phyloP scores from a whole-genome alignment of 2,113 vertebrate species.

The Gavialis gangeticus region DNA sequence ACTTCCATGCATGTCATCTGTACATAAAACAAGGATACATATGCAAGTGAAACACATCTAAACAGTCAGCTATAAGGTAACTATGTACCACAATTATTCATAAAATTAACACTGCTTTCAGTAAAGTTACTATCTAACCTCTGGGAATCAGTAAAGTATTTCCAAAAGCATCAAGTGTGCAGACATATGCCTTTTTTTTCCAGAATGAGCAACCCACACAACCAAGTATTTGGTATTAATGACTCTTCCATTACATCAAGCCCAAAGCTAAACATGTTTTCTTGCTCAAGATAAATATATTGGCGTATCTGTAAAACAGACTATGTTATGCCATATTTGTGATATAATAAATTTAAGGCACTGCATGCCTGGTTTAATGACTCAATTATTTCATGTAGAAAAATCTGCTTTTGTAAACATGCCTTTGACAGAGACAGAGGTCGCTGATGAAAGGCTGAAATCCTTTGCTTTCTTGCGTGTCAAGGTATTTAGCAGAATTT shows the following conservation, averaged over 20 bases:
- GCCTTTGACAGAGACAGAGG: background rate
- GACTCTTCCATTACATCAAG: background rate
- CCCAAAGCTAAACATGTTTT: background rate
- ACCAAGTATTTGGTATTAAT: fast-evolving
- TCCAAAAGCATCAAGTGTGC: background rate
- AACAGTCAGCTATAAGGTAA: background rate
- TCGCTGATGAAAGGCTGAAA: background rate
- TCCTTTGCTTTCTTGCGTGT: too few species aligned
- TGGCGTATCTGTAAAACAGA: background rate
- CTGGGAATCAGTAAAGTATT: background rate
- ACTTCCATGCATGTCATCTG: background rate
- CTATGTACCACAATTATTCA: background rate
- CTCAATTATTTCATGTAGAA: background rate
- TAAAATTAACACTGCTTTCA: background rate
- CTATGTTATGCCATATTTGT: background rate
- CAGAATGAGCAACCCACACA: background rate
- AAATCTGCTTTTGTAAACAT: background rate
- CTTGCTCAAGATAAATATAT: background rate
- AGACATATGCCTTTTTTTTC: background rate
- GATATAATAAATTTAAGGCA: background rate
- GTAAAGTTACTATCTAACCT: background rate
- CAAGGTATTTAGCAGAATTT: too few species aligned
- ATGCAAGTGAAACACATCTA: background rate
- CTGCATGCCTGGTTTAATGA: background rate
- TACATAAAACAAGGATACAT: background rate